phyloP scores from a whole-genome alignment of 92 coral and sea anemone genomes.

The Siderastrea siderea region DNA sequence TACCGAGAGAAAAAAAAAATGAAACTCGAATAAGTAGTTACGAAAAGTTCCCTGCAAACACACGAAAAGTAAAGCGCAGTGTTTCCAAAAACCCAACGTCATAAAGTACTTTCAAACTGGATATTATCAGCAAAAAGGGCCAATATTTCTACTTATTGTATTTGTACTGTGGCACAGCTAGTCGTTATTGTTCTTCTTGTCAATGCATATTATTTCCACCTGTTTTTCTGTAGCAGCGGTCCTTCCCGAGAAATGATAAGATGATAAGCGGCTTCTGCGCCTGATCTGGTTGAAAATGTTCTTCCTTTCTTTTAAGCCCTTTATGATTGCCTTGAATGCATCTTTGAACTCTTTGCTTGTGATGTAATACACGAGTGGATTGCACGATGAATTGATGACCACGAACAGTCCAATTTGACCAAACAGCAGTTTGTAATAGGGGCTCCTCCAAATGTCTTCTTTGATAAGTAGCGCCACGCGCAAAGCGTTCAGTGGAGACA shows the following conservation, averaged over 20 bases:
- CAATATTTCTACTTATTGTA: too few relatives aligned
- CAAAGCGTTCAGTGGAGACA: slow-evolving; percentile 73
- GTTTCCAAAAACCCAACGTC: too few relatives aligned
- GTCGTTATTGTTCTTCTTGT: too few relatives aligned
- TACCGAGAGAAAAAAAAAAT: too few relatives aligned
- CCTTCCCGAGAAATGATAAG: background rate
- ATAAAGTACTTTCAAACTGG: too few relatives aligned
- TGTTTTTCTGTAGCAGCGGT: too few relatives aligned
- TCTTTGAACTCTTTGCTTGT: slow-evolving; percentile 78
- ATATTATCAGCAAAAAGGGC: too few relatives aligned
- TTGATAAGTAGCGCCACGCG: slow-evolving; percentile 50
- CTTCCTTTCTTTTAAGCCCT: background rate
- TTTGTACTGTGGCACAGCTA: too few relatives aligned
- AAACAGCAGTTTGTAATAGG: slow-evolving; percentile 52
- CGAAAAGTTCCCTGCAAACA: too few relatives aligned
- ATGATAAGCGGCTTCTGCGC: background rate
- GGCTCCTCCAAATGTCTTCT: slow-evolving; percentile 4
- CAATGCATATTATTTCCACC: too few relatives aligned
- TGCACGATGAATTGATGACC: slow-evolving; percentile 73
- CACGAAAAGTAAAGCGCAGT: too few relatives aligned
- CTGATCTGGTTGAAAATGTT: background rate
- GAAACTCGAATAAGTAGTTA: too few relatives aligned
- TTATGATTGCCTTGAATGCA: slow-evolving; percentile 37
- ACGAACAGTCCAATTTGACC: slow-evolving; percentile 69
- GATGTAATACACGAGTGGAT: slow-evolving; percentile 80